Conservation (phyloP, 2,113 vertebrate genomes). For the Empidonax alnorum region DNA sequence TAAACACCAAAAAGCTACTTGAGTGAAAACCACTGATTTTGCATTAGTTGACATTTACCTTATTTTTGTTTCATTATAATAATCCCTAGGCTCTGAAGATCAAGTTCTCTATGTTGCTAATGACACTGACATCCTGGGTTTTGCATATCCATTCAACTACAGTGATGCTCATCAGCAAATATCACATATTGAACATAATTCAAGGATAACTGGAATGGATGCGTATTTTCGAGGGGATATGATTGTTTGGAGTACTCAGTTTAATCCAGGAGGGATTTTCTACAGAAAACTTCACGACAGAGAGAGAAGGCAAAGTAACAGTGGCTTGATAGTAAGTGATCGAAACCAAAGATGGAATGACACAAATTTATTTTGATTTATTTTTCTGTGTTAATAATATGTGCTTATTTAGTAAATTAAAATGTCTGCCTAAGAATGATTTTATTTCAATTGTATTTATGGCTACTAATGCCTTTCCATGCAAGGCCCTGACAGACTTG, state of each 20-base stretch:
- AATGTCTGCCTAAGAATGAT: not conserved
- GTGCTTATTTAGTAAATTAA: not conserved
- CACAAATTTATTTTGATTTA: not conserved
- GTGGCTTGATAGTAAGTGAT: constrained; percentile 94
- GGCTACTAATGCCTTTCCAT: not conserved
- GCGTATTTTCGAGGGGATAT: constrained; percentile 93
- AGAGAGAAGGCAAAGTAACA: constrained; percentile 88
- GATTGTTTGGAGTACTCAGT: constrained; percentile 98
- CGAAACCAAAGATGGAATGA: not conserved
- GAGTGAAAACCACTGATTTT: constrained; percentile 30
- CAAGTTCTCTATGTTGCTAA: constrained; percentile 99
- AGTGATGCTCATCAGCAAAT: constrained; percentile 92
- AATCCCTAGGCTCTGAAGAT: constrained; percentile 95
- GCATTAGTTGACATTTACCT: constrained; percentile 77
- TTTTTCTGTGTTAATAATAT: not conserved
- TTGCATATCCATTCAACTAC: constrained; percentile 98
- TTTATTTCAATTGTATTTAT: not conserved
- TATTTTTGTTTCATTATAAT: constrained; percentile 82
- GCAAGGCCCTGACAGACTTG: not conserved
- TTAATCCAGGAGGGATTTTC: constrained; percentile 98
- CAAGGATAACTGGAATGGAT: constrained; percentile 97
- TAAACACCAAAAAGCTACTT: constrained; percentile 33
- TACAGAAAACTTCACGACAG: constrained; percentile 88
- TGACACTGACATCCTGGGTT: constrained; percentile 99
- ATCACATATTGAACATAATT: constrained; percentile 95